A percentile compares a stretch with the other conserved stretches of the same genome.
Conservation (phyloP, 1,140 invertebrate species). For the Sarcophaga peregrina region DNA sequence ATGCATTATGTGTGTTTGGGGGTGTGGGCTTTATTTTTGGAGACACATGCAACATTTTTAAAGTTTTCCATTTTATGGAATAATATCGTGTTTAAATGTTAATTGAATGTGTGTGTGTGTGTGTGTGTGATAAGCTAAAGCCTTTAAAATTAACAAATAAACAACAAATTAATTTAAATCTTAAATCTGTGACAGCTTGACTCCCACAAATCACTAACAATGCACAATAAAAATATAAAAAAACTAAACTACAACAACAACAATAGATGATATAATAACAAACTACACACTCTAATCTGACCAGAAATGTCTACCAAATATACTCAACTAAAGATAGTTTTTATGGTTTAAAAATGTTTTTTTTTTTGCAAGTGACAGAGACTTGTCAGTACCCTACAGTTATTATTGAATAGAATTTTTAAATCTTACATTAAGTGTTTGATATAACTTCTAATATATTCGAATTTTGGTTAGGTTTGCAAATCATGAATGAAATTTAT, state of each 20-base stretch:
- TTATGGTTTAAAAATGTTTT: neutral
- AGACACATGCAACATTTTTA: neutral
- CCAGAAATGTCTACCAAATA: neutral
- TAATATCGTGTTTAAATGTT: neutral
- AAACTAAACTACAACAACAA: too few species aligned
- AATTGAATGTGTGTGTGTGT: neutral
- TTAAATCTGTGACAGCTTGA: slow-evolving; percentile 13
- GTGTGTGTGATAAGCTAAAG: neutral
- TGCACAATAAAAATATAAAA: too few species aligned
- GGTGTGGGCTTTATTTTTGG: too few species aligned
- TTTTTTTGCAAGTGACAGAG: neutral
- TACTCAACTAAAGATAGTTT: neutral
- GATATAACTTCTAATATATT: too few species aligned
- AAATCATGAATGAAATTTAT: too few species aligned
- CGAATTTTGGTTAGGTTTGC: too few species aligned
- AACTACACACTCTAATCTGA: neutral
- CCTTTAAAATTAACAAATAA: slow-evolving; percentile 27
- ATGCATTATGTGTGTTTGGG: too few species aligned
- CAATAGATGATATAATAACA: neutral
- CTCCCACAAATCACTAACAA: neutral
- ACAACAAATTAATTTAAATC: slow-evolving; percentile 27
- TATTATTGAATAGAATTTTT: neutral
- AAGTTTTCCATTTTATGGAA: neutral
- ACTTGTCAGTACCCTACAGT: neutral
- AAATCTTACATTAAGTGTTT: too few species aligned